Base-by-base conservation (phyloP, 2,797 vertebrate species). In the Danionella dracula region DNA sequence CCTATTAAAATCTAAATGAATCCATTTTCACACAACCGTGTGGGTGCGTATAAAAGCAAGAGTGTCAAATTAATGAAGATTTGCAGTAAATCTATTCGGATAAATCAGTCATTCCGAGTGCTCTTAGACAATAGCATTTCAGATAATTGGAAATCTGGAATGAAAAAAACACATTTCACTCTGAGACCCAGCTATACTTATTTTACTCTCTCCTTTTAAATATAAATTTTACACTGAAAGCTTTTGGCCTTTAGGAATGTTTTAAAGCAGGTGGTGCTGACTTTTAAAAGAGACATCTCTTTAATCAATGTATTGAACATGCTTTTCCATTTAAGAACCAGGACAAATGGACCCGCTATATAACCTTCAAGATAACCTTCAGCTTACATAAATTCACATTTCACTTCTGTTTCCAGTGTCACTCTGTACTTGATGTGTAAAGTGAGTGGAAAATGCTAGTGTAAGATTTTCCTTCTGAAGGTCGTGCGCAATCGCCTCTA, bases 1-100 rank as follows among this genome's bases (percentile, higher is more conserved):
- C 56, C 55, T 71, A 66, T 79, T 50, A 73, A 37, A 58, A 37
- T 54, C 42, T 44, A 63, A 41, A 46, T 51, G 4, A 55, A 48
- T 23, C 35, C 44, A 54, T 56, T 49, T 12, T 9, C 38, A 20
- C 23, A 13, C 50, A 37, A 54, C 50, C 41, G 53, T 42, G 44
- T 40, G 55, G 38, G 61, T 53, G 23, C 54, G 31, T 46, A 45
- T 32, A 45, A 23, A 56, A n/a, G 12, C 46, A 40, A 34, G 23
- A 34, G 35, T 66, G 34, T 45, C 49, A 60, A 31, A 46, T 59
- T 61, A 66, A 54, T 54, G 40, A 16, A 46, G 13, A 55, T 46
- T 38, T 41, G 16, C 59, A 58, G 45, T 40, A 38, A 31, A 71
- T 5, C 41, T 51, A 16, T 29, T 38, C 62, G 34, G 62, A 8